A percentile compares a stretch with the other conserved stretches of the same genome.
Evolutionary conservation across 2,888 invertebrate genomes (phyloP).

Genomic region (Eupithecia vulgata): DNA sequence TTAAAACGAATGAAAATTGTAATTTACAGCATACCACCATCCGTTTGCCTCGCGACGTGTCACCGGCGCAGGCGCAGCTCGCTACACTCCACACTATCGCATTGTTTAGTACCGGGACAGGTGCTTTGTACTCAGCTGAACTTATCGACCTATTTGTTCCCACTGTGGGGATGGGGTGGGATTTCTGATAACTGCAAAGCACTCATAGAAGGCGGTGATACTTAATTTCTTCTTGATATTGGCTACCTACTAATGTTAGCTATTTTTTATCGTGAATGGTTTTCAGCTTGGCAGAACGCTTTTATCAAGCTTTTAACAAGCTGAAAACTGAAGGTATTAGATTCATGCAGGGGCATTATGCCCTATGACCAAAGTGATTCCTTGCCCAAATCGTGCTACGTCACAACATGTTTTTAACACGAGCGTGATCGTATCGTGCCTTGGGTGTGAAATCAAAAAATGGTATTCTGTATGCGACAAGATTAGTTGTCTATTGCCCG

Average conservation of each 20-base stretch:
- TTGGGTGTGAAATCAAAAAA: too few species aligned
- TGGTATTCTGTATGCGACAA: too few species aligned
- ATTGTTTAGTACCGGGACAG: slow-evolving; percentile 41
- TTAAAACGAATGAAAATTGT: slow-evolving; percentile 21
- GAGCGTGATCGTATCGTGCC: too few species aligned
- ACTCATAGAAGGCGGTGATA: neutral
- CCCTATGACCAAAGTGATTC: too few species aligned
- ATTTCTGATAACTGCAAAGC: neutral
- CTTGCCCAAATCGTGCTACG: too few species aligned
- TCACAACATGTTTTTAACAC: too few species aligned
- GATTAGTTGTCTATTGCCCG: too few species aligned
- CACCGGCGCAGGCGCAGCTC: slow-evolving; percentile 43
- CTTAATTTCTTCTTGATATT: neutral
- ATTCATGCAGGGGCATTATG: neutral
- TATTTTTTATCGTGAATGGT: too few species aligned
- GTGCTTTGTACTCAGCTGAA: slow-evolving; percentile 2
- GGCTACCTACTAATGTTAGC: too few species aligned
- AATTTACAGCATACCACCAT: slow-evolving; percentile 42
- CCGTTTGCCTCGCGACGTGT: slow-evolving; percentile 45
- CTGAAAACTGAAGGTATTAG: neutral
- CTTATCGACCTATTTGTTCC: slow-evolving; percentile 1
- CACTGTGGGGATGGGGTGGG: neutral
- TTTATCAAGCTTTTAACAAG: neutral
- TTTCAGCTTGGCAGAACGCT: neutral
- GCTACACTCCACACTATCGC: slow-evolving; percentile 58